phyloP scores from a whole-genome alignment of 2,888 invertebrate species.

The Hyppa rectilinea region DNA sequence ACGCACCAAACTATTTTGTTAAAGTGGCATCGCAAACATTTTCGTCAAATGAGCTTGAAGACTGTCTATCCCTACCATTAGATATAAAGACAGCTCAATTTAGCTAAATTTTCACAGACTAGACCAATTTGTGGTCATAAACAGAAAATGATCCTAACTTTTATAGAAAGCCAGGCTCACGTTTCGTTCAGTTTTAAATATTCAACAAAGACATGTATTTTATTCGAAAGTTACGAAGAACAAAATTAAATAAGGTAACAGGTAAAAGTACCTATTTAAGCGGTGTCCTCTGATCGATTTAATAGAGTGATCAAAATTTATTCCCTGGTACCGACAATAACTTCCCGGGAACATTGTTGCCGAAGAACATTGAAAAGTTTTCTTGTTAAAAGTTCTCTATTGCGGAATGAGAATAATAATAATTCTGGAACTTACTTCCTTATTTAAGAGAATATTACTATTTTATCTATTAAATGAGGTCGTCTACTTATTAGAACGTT shows the following conservation, averaged over 20 bases:
- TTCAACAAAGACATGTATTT: constrained; percentile 29
- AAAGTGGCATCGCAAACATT: no score
- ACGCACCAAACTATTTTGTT: not conserved
- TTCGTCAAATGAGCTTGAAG: not conserved
- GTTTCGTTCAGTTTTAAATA: constrained; percentile 27
- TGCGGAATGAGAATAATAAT: constrained; percentile 89
- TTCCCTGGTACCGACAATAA: constrained; percentile 84
- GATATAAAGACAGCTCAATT: not conserved
- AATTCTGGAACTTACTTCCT: constrained; percentile 88
- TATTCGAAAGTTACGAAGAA: constrained; percentile 29
- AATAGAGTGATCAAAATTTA: constrained; percentile 85
- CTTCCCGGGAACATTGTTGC: constrained; percentile 84
- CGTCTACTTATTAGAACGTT: constrained; percentile 28
- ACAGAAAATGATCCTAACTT: not conserved
- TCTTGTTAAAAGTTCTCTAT: constrained; percentile 90
- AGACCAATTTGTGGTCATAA: no score
- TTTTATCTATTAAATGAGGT: constrained; percentile 61
- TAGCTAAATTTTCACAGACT: not conserved
- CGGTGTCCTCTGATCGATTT: constrained; percentile 71
- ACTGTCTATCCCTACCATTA: not conserved
- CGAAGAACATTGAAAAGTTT: constrained; percentile 87
- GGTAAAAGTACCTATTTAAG: constrained; percentile 57
- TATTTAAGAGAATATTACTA: constrained; percentile 79
- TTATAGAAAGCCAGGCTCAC: not conserved
- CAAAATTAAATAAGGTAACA: constrained; percentile 50